Evolutionary conservation across 2,797 vertebrate genomes (phyloP), one percentile per base, ranked within the genome.

Genomic region (Chromis chromis): DNA sequence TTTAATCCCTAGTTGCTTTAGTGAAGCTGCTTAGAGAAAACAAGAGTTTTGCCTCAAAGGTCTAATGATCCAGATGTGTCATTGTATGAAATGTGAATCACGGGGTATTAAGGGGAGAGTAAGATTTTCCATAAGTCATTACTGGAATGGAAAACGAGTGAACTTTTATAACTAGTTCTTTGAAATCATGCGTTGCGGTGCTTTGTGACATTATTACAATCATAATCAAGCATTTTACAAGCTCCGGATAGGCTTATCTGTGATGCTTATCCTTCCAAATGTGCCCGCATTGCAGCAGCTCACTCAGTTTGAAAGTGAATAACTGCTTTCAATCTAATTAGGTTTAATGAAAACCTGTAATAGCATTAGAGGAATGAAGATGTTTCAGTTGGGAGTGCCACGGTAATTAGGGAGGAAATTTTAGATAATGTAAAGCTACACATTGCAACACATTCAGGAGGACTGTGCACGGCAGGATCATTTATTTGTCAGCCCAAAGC

Each of bases 281-380:
- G 53, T 44, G 40, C 2, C 60, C 27, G 36, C 13, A 6, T 48
- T 65, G 31, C 57, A 55, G 8, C 19, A 28, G 13, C 44, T 52
- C 42, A 16, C 0, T 72, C 14, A 9, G 11, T 42, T 55, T 16
- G 53, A 46, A 61, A 65, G 39, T 33, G 17, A 68, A 46, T 60
- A 40, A 78, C 58, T 55, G 7, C 53, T 24, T 27, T 59, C 44
- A 70, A 31, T 78, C 58, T 62, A 76, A 79, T 79, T 66, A 56
- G 39, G n/a, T 57, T 62, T 39, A 73, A 65, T 75, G 53, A 79
- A 83, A 76, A 68, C 33, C 24, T 62, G 11, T 77, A 66, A 80
- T 59, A 27, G 25, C 65, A 57, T 74, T 63, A 68, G 59, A 54
- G 27, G n/a, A 44, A 14, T 49, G 52, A 56, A 2, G 57, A 66